Evolutionary conservation across 2,113 vertebrate species (phyloP), one percentile per base, ranked within the genome.

Genomic region (Columba livia): DNA sequence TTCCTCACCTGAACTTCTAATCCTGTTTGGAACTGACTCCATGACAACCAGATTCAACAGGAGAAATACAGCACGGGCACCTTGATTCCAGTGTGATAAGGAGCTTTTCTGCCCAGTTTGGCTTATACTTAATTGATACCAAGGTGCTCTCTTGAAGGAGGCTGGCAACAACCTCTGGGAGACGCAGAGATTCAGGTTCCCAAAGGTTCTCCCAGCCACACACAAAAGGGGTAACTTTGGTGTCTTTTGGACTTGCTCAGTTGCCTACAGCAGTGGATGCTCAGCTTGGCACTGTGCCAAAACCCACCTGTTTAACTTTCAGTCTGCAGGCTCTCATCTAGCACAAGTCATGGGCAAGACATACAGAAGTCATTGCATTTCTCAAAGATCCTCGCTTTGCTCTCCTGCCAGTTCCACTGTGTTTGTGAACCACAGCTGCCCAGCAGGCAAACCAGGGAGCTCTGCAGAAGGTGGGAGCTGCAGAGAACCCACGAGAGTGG

Each of bases 41-140:
- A 15, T 24, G 26, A 73, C 47, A 56, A 42, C 26, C 38, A 65
- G 4, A 13, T 71, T 51, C 0, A 0, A 4, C 1, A 36, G 12
- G 13, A 85, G 29, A 73, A 90, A 38, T 23, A 36, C 11, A 32
- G 38, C 48, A 40, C 0, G 3, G 16, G 3, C 32, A 48, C 36
- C 0, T 1, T 0, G 0, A 11, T 40, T 70, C 44, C 0, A 4
- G n/a, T 54, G 12, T 0, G 2, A 24, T 13, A 48, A 8, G 11
- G 18, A 31, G 42, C 26, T 85, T 58, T 67, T 73, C 71, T 54
- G 17, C 28, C 60, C 0, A 0, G 5, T 62, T 61, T 54, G 31
- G 12, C 51, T 90, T 64, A 40, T 50, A 54, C 32, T 60, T 4
- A 3, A 58, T 26, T 6, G 6, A 38, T 12, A 64, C 6, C 36